These are phyloP conservation scores for Menura novaehollandiae DNA, from an alignment of 2,113 vertebrate species.

Conservation along the genomic window DNA sequence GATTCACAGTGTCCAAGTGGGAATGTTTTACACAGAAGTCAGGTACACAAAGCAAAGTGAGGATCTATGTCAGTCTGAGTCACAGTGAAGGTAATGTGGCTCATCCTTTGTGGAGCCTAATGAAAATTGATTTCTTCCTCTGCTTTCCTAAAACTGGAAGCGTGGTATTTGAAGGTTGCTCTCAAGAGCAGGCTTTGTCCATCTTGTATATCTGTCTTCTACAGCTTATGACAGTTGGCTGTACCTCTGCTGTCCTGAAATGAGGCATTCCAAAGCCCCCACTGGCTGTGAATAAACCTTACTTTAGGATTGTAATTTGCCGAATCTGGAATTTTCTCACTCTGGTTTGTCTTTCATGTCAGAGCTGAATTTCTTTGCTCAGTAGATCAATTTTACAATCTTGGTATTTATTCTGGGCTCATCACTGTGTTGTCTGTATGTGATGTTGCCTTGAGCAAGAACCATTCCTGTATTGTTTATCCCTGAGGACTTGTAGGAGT, in stretches of 20 bases:
- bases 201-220: constrained; percentile 5
- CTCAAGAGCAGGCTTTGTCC: neutral
- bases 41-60: neutral
- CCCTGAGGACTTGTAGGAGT: constrained; percentile 25
- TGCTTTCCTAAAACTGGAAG: neutral
- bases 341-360: constrained; percentile 5
- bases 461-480: constrained; percentile 45
- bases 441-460: constrained; percentile 55
- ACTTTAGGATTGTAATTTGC: neutral
- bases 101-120: constrained; percentile 11
- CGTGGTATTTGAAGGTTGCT: constrained; percentile 39
- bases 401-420: constrained; percentile 55
- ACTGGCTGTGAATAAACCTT: neutral
- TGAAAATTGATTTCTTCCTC: constrained; percentile 24
- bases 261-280: neutral
- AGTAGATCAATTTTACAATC: constrained; percentile 56
- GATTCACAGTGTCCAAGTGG: neutral
- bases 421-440: constrained; percentile 35
- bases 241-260: neutral
- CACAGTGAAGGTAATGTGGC: neutral
- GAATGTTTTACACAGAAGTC: neutral
- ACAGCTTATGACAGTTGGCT: neutral
- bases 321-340: neutral
- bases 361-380: constrained; percentile 42
- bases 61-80: neutral